A percentile compares a stretch with the other conserved stretches of the same genome.
Evolutionary conservation across 92 coral and sea anemone genomes (phyloP).

Genomic region (Hydrozoanthus gracilis): DNA sequence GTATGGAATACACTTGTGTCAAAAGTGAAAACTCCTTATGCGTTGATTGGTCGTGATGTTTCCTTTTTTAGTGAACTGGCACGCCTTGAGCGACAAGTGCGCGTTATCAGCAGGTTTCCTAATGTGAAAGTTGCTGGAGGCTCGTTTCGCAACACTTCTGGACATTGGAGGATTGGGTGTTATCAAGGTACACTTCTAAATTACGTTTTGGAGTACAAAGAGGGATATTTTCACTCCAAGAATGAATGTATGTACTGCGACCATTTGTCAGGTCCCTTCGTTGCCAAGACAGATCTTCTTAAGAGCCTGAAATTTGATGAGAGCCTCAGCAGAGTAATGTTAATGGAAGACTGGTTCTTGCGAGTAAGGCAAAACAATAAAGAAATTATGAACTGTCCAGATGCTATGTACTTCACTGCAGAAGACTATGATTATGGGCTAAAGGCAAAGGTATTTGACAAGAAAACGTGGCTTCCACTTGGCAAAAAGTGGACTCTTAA

Average conservation of each 20-base stretch:
- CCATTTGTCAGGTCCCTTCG: conserved; percentile 56
- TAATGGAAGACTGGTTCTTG: conserved; percentile 54
- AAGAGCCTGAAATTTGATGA: conserved; percentile 53
- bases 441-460: conserved; percentile 32
- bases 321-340: conserved; percentile 39
- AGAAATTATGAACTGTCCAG: conserved; percentile 60
- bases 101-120: conserved; percentile 44
- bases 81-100: conserved; percentile 55
- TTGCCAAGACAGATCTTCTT: conserved; percentile 48
- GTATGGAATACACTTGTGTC: conserved; percentile 49
- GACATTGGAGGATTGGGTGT: conserved; percentile 61
- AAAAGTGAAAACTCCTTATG: conserved; percentile 45
- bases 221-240: conserved; percentile 58
- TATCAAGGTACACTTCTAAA: conserved; percentile 42
- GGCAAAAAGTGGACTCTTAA: conserved; percentile 42
- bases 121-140: conserved; percentile 57
- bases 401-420: conserved; percentile 38
- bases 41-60: conserved; percentile 51
- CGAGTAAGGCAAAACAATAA: conserved; percentile 40
- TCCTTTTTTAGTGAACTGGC: conserved; percentile 38
- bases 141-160: conserved; percentile 52
- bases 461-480: conserved; percentile 40
- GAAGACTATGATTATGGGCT: conserved; percentile 25
- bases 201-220: conserved; percentile 51
- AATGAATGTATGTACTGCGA: conserved; percentile 59